phyloP scores from a whole-genome alignment of 2,797 vertebrate genomes.

The Tenualosa ilisha region DNA sequence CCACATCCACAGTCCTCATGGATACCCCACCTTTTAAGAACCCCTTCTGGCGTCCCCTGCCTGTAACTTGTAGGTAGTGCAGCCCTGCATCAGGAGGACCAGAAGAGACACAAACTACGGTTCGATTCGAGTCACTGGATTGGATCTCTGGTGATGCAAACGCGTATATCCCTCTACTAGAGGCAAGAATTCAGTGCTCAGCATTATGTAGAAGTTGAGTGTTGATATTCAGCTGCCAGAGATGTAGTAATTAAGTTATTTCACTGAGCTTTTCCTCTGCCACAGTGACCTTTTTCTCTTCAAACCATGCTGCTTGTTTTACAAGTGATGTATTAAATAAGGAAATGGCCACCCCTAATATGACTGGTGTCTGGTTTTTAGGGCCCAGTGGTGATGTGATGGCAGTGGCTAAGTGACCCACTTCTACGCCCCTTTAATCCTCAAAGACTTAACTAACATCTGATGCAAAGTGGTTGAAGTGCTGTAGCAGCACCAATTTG shows the following conservation, averaged over 20 bases:
- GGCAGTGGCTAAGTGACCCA: too few species aligned
- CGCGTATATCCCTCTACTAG: not conserved
- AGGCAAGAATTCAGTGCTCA: not conserved
- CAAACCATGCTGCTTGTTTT: not conserved
- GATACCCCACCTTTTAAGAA: not conserved
- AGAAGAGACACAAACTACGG: not conserved
- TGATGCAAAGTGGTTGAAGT: too few species aligned
- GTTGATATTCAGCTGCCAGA: not conserved
- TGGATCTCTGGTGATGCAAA: not conserved
- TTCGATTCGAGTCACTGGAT: not conserved
- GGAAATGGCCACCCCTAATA: not conserved
- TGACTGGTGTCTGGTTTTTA: not conserved
- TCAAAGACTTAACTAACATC: too few species aligned
- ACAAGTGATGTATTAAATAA: not conserved
- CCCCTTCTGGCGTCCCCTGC: not conserved
- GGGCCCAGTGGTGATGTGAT: not conserved
- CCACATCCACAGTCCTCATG: not conserved
- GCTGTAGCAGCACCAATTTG: too few species aligned
- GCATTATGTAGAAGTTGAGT: not conserved
- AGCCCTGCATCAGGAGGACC: not conserved
- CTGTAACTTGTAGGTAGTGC: constrained; percentile 6
- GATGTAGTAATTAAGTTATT: not conserved
- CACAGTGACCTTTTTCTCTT: not conserved
- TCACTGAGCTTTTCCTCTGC: not conserved
- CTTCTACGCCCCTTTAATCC: too few species aligned